Percentiles rank a stretch among this genome's conserved stretches.
Conservation (phyloP, 2,113 vertebrate species). For the Etheostoma cragini region DNA sequence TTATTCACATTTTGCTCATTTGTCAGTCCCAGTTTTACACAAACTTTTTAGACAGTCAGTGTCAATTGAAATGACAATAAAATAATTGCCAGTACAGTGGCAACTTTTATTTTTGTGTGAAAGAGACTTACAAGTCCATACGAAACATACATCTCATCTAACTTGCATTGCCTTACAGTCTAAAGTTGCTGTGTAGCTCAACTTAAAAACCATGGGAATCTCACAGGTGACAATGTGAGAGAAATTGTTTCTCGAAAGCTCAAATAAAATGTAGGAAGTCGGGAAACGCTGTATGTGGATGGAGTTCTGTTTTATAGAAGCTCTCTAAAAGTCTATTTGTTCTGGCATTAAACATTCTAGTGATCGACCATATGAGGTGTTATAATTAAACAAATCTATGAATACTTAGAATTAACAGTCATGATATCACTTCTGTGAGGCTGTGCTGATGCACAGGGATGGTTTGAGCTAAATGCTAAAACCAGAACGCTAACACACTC, state of each 20-base stretch:
- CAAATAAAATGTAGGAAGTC: constrained; percentile 5
- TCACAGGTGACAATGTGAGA: neutral
- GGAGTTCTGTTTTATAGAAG: neutral
- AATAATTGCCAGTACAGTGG: neutral
- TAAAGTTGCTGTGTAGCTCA: neutral
- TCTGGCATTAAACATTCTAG: neutral
- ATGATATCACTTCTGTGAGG: neutral
- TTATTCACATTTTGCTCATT: neutral
- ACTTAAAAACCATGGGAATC: neutral
- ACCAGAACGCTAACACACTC: neutral
- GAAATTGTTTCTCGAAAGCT: neutral
- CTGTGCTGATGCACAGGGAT: neutral
- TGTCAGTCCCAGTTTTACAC: neutral
- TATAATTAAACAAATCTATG: neutral
- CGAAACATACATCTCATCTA: neutral
- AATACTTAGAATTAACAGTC: neutral
- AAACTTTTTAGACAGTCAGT: neutral
- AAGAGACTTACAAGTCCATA: neutral
- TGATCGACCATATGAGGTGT: neutral
- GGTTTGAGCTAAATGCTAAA: neutral
- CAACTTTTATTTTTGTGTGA: neutral
- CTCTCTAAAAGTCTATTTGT: neutral
- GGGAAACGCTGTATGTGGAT: neutral
- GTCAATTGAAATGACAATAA: neutral
- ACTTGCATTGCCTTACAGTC: neutral